Evolutionary conservation across 1,140 invertebrate species (phyloP).

Genomic region (Drosophila burlai): DNA sequence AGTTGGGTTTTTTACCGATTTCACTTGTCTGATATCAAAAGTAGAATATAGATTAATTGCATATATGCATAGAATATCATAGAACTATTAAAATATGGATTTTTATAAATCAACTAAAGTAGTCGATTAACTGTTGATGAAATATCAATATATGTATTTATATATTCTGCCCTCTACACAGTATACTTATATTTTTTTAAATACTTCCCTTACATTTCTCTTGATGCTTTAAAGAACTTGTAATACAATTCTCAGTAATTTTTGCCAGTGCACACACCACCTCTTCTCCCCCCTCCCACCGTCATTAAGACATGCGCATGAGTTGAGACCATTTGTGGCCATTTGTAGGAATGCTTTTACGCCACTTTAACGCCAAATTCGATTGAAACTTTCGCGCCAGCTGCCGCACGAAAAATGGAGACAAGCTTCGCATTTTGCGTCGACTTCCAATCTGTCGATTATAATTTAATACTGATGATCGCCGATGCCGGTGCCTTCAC

Average conservation of each 20-base stretch:
- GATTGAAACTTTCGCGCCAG: constrained; percentile 52
- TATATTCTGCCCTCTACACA: no score
- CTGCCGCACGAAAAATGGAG: constrained; percentile 14
- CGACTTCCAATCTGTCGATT: constrained; percentile 33
- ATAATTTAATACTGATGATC: constrained; percentile 43
- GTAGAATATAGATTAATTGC: no score
- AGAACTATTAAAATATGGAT: no score
- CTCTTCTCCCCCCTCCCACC: background rate
- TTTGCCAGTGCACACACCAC: background rate
- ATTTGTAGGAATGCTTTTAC: constrained; percentile 62
- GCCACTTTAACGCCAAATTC: constrained; percentile 50
- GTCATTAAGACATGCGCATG: constrained; percentile 49
- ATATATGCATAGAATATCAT: no score
- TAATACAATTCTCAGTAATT: background rate
- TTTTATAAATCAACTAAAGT: no score
- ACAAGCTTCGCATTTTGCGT: constrained; percentile 14
- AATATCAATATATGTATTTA: no score
- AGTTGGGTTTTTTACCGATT: no score
- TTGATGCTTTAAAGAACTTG: background rate
- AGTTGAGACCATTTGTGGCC: constrained; percentile 49
- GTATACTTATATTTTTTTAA: no score
- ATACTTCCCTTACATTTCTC: background rate
- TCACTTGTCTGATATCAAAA: no score
- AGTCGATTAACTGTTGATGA: no score
- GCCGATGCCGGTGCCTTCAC: background rate